A percentile compares a stretch with the other conserved stretches of the same genome.
phyloP scores from a whole-genome alignment of 1,140 invertebrate genomes.

The Homarus americanus region DNA sequence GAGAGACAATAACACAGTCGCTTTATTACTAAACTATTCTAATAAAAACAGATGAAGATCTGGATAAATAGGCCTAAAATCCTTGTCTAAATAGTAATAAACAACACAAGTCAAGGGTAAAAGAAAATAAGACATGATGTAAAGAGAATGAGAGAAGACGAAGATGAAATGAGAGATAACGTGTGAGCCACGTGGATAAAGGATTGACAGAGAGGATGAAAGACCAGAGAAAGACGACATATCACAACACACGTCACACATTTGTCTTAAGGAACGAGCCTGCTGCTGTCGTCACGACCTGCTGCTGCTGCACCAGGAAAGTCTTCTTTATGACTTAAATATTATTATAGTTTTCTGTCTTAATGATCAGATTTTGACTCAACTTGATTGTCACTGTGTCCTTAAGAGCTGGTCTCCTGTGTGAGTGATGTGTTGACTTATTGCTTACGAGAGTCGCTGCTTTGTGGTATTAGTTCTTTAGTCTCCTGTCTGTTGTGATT shows the following conservation, averaged over 20 bases:
- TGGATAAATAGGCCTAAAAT: background rate
- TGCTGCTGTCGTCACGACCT: background rate
- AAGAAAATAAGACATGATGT: background rate
- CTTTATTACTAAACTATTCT: too few species aligned
- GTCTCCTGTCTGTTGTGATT: too few species aligned
- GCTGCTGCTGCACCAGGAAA: too few species aligned
- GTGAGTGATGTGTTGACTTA: too few species aligned
- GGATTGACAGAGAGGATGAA: background rate
- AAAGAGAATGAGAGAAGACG: background rate
- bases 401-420: too few species aligned
- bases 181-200: background rate
- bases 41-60: background rate
- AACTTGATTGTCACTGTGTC: too few species aligned
- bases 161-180: background rate
- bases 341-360: too few species aligned
- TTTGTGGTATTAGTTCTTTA: too few species aligned
- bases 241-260: background rate
- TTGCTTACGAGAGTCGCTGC: too few species aligned
- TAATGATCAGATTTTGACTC: too few species aligned
- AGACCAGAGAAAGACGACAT: background rate
- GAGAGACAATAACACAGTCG: background rate
- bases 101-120: background rate
- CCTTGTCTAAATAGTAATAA: background rate
- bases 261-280: background rate
- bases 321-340: too few species aligned